Evolutionary conservation across 2,113 vertebrate genomes (phyloP), one percentile per base, ranked within the genome.

Genomic region (Urocolius indicus): DNA sequence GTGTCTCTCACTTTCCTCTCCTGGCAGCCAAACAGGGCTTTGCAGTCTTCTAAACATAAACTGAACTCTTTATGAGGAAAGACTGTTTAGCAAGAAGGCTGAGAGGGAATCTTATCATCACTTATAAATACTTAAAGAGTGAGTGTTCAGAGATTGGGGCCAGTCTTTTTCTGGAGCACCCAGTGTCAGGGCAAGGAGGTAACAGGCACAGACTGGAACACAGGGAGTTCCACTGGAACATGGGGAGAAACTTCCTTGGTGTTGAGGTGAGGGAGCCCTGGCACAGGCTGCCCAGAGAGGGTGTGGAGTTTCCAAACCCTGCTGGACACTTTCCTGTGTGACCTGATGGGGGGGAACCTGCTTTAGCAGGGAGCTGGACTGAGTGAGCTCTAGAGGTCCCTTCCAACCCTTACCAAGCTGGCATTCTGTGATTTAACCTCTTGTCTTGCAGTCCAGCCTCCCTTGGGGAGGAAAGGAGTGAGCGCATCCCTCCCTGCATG

Each of bases 401-500:
- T 63, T 30, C 62, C 27, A 29, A 20, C 27, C 62, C 27, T 12
- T 17, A 43, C 26, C 38, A 14, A 9, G 26, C 27, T 20, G 38
- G 26, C 38, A 43, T 63, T 29, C 36, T 63, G 62, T 43, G 51
- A n/a, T 41, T 12, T 41, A 41, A 41, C 38, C 38, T 41, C 12
- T 41, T 41, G 38, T 41, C 38, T 41, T 41, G 38, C 38, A 41
- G 38, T 41, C 38, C 38, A 41, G 38, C 38, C 38, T 41, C 38
- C 38, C 72, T 27, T 0, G 0, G 30, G 7, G 32, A 11, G n/a
- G 10, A 24, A 29, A 46, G 27, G n/a, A 26, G 7, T 3, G 51
- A 32, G 49, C 2, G 30, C 58, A 20, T 61, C 65, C 15, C 49
- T 51, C 41, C 13, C 0, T 0, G 8, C 0, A 3, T 6, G 52